Conservation (phyloP, 2,797 vertebrate genomes). For the Acridotheres tristis region DNA sequence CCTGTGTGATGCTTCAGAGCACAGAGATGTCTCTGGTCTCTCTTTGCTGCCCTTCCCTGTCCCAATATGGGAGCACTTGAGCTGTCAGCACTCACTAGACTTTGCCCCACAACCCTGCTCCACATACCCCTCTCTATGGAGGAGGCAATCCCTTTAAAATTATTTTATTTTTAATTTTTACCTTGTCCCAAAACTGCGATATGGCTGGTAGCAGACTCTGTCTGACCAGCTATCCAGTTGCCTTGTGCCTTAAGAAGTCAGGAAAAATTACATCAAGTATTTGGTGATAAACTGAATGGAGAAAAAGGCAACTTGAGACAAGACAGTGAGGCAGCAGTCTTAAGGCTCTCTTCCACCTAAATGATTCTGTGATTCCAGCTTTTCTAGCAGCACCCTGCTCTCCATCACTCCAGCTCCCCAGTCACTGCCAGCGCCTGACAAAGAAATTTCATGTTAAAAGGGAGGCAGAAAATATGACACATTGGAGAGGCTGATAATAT, state of each 20-base stretch:
- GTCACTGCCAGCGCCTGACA: neutral
- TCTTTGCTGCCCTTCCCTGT: neutral
- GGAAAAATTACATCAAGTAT: neutral
- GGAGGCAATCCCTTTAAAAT: neutral
- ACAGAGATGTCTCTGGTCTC: neutral
- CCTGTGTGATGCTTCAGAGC: accelerated
- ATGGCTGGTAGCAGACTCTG: neutral
- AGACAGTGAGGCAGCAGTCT: neutral
- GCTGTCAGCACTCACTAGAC: neutral
- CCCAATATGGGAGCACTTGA: neutral
- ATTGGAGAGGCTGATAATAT: neutral
- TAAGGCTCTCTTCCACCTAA: neutral
- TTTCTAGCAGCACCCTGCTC: neutral
- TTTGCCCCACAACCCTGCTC: neutral
- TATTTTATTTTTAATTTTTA: neutral
- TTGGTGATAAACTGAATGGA: neutral
- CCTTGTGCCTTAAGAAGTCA: neutral
- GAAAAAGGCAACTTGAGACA: neutral
- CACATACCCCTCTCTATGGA: neutral
- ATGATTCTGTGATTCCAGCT: neutral
- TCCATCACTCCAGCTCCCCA: neutral
- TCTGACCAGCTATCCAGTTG: neutral
- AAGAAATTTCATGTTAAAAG: neutral
- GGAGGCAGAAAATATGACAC: neutral
- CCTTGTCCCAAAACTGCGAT: neutral